Conservation (phyloP, 1,140 invertebrate genomes). For the Euwallacea similis region DNA sequence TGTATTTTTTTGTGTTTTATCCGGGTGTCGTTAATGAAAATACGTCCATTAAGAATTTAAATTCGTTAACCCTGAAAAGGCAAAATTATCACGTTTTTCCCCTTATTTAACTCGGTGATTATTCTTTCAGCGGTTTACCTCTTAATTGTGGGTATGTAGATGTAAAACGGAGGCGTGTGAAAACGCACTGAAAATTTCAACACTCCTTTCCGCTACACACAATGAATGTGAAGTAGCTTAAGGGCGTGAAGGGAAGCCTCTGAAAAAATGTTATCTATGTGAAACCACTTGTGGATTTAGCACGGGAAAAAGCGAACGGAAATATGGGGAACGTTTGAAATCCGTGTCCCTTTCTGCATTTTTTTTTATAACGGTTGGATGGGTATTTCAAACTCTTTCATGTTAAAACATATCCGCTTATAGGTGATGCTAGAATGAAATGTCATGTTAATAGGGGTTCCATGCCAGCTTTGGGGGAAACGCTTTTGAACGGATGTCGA, state of each 20-base stretch:
- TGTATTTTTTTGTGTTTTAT: neutral
- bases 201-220: constrained; percentile 31
- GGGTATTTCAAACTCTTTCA: no score
- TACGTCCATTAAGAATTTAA: constrained; percentile 29
- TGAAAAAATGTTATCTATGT: constrained; percentile 33
- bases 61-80: constrained; percentile 20
- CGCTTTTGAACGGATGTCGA: no score
- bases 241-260: constrained; percentile 21
- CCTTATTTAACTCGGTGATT: constrained; percentile 35
- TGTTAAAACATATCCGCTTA: no score
- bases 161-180: constrained; percentile 31
- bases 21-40: neutral
- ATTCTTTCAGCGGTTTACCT: constrained; percentile 36
- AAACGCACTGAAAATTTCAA: constrained; percentile 37
- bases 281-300: constrained; percentile 25
- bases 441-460: no score
- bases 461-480: no score
- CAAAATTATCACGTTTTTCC: constrained; percentile 35
- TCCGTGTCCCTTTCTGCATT: no score
- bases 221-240: constrained; percentile 36
- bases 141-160: constrained; percentile 37
- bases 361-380: no score
- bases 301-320: no score
- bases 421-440: no score
- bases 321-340: no score